phyloP scores from a whole-genome alignment of 64 coral and sea anemone species.

The Pocillopora damicornis region DNA sequence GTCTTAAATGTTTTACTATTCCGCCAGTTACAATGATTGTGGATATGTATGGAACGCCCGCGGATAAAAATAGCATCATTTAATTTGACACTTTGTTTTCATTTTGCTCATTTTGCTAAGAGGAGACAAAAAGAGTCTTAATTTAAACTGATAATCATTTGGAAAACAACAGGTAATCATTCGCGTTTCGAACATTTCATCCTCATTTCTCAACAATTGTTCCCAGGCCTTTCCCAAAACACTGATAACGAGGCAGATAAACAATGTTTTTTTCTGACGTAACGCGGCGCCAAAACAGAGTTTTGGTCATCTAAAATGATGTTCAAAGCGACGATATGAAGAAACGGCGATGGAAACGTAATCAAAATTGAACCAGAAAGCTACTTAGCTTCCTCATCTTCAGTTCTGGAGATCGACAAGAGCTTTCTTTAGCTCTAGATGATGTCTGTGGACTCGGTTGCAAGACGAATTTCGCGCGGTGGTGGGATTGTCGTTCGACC shows the following conservation, averaged over 20 bases:
- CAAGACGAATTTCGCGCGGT: constrained; percentile 79
- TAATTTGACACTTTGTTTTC: neutral
- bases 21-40: neutral
- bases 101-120: neutral
- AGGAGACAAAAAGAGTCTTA: neutral
- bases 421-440: constrained; percentile 81
- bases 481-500: constrained; percentile 90
- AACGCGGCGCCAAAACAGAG: constrained; percentile 95
- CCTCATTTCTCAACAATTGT: neutral
- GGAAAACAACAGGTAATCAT: neutral
- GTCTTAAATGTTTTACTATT: too few relatives aligned
- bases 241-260: constrained; percentile 79
- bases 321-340: constrained; percentile 54
- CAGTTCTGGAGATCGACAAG: constrained; percentile 44
- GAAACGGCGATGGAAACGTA: constrained; percentile 62
- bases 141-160: neutral
- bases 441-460: constrained; percentile 82
- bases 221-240: constrained; percentile 16
- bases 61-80: neutral
- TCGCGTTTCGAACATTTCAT: neutral
- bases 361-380: constrained; percentile 19
- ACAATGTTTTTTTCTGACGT: constrained; percentile 98
- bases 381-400: constrained; percentile 30
- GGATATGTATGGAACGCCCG: neutral
- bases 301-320: constrained; percentile 73